Conservation (phyloP, 1,140 invertebrate genomes). For the Danaus melanippus region DNA sequence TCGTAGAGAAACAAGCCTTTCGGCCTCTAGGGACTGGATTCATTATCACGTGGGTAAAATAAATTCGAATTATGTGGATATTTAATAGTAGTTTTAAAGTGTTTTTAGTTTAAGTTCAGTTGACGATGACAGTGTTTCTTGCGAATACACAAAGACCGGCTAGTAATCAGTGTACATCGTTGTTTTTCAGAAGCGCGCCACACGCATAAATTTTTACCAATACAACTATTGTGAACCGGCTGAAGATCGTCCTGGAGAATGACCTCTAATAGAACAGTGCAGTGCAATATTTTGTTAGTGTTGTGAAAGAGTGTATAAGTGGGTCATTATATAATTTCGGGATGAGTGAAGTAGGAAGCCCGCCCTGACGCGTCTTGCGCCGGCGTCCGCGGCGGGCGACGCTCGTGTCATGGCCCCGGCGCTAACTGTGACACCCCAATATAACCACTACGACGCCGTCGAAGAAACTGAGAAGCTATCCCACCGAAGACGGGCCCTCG, state of each 20-base stretch:
- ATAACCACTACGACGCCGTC: conserved; percentile 38
- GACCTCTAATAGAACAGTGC: conserved; percentile 32
- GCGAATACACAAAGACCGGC: conserved; percentile 40
- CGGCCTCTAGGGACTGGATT: conserved; percentile 54
- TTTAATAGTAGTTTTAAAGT: conserved; percentile 30
- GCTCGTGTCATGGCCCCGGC: conserved; percentile 74
- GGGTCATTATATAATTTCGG: conserved; percentile 55
- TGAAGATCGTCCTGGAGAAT: conserved; percentile 40
- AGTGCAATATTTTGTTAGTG: conserved; percentile 41
- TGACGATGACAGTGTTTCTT: conserved; percentile 21
- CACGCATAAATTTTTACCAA: conserved; percentile 24
- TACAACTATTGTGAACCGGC: conserved; percentile 40
- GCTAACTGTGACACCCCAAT: conserved; percentile 67
- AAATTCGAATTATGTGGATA: conserved; percentile 43
- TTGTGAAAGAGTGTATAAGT: conserved; percentile 36
- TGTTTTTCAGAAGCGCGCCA: conserved; percentile 61
- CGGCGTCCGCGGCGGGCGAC: conserved; percentile 59
- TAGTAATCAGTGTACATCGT: conserved; percentile 47
- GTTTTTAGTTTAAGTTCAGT: conserved; percentile 19
- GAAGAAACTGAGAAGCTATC: conserved; percentile 35
- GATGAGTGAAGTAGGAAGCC: conserved; percentile 46
- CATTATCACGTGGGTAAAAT: conserved; percentile 69
- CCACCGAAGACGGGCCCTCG: conserved; percentile 51
- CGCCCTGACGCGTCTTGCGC: conserved; percentile 56
- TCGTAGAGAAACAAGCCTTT: conserved; percentile 65